These are phyloP conservation scores for Cataglyphis hispanica DNA, from an alignment of 1,140 invertebrate genomes.

Conservation along the genomic window DNA sequence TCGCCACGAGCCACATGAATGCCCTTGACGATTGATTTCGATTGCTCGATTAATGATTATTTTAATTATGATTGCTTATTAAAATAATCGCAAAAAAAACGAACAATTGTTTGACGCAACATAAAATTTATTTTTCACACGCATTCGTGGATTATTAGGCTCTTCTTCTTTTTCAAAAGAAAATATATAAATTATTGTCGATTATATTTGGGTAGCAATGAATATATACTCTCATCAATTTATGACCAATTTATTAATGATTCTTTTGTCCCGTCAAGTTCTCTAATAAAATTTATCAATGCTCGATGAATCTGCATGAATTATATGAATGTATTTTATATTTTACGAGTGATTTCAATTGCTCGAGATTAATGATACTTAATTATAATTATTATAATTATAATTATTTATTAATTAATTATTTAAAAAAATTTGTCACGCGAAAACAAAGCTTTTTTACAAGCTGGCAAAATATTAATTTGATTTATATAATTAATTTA, in stretches of 20 bases:
- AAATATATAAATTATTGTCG: no score
- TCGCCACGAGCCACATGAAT: background rate
- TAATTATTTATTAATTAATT: background rate
- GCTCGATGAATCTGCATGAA: background rate
- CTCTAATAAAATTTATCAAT: background rate
- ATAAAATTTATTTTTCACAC: background rate
- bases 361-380: background rate
- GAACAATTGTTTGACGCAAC: background rate
- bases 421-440: no score
- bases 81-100: background rate
- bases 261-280: background rate
- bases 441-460: no score
- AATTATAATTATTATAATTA: background rate
- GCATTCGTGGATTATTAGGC: background rate
- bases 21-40: background rate
- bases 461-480: no score
- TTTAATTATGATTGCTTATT: background rate
- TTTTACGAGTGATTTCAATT: slow-evolving; percentile 11
- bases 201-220: no score
- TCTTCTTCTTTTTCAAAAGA: background rate
- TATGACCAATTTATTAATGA: no score
- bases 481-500: no score
- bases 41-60: slow-evolving; percentile 10
- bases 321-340: background rate
- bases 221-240: no score